These are phyloP conservation scores for Dasypolia templi DNA, from an alignment of 2,888 invertebrate species.

Conservation along the genomic window DNA sequence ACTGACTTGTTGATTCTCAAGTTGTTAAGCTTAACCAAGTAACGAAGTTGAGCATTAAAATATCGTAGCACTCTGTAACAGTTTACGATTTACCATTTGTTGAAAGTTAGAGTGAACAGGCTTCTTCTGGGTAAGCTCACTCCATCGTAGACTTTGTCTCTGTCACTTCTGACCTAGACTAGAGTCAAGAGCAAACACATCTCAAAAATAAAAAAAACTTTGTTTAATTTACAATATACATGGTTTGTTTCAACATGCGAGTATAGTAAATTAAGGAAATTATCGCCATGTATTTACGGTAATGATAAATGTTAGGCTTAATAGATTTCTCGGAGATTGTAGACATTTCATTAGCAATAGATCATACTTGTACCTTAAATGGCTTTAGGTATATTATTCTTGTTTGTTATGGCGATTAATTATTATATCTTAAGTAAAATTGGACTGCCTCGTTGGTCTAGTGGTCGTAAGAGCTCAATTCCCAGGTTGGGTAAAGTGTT, in stretches of 20 bases:
- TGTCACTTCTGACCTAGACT: too few relatives aligned
- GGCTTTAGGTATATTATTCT: slow-evolving; percentile 1
- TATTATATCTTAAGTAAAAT: background rate
- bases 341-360: slow-evolving; percentile 33
- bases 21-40: slow-evolving; percentile 55
- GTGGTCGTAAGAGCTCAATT: too few relatives aligned
- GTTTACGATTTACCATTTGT: slow-evolving; percentile 60
- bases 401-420: background rate
- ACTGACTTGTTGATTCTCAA: slow-evolving; percentile 75
- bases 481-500: too few relatives aligned
- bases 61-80: slow-evolving; percentile 63
- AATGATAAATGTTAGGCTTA: background rate
- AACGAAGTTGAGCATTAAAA: slow-evolving; percentile 67
- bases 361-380: slow-evolving; percentile 15
- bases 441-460: too few relatives aligned
- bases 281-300: slow-evolving; percentile 25
- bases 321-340: slow-evolving; percentile 12
- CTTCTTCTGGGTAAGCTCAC: too few relatives aligned
- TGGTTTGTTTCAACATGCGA: slow-evolving; percentile 52
- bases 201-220: too few relatives aligned
- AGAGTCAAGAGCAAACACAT: too few relatives aligned
- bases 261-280: slow-evolving; percentile 43
- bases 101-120: too few relatives aligned
- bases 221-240: slow-evolving; percentile 62
- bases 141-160: too few relatives aligned